These are phyloP conservation scores for Globodera rostochiensis DNA, from an alignment of 1,140 invertebrate genomes.

Conservation along the genomic window DNA sequence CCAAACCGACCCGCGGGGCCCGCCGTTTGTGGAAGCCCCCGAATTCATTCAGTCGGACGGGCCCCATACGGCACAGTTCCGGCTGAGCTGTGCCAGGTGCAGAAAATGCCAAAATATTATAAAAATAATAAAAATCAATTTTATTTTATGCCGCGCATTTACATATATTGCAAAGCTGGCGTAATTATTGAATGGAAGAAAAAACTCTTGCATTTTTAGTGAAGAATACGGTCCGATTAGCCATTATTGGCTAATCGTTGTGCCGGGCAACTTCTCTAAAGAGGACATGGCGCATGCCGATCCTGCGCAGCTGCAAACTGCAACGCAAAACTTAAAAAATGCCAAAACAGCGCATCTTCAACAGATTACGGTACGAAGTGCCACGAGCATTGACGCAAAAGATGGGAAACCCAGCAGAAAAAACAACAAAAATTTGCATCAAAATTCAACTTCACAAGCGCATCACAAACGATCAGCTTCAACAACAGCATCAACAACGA, in stretches of 20 bases:
- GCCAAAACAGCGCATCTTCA: conserved; percentile 19
- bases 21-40: conserved; percentile 61
- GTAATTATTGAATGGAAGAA: no score
- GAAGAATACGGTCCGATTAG: conserved; percentile 98
- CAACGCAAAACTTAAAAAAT: conserved; percentile 14
- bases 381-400: conserved; percentile 2
- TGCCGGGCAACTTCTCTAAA: conserved; percentile 79
- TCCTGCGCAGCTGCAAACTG: conserved; percentile 30
- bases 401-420: background rate
- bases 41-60: conserved; percentile 53
- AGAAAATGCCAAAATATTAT: no score
- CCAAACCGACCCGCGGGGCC: conserved; percentile 58
- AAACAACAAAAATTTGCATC: background rate
- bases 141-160: background rate
- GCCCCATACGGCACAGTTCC: conserved; percentile 43
- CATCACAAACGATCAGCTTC: background rate
- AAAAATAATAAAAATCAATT: background rate
- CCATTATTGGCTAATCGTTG: conserved; percentile 93
- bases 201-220: conserved; percentile 68
- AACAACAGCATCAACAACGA: background rate
- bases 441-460: background rate
- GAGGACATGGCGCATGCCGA: conserved; percentile 63
- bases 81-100: conserved; percentile 29
- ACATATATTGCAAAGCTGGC: background rate
- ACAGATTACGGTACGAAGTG: conserved; percentile 15